Conservation (phyloP, 2,888 invertebrate species). For the Rhimphoctona megacephalus region DNA sequence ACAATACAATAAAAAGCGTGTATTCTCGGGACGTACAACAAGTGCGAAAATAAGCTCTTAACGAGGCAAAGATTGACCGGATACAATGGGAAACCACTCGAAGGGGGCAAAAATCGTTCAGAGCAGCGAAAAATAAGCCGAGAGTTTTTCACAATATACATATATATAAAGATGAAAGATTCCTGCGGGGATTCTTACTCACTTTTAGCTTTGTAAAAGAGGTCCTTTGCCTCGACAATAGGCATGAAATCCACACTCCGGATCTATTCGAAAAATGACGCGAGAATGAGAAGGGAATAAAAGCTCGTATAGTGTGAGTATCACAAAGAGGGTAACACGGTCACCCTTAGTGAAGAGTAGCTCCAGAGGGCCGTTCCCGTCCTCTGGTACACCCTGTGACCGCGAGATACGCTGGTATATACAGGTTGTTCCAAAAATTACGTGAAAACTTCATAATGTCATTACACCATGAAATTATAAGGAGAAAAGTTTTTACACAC, state of each 20-base stretch:
- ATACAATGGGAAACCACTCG: slow-evolving; percentile 79
- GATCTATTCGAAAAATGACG: slow-evolving; percentile 64
- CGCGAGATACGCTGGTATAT: background rate
- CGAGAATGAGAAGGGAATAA: slow-evolving; percentile 33
- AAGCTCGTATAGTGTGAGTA: background rate
- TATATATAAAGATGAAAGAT: slow-evolving; percentile 7
- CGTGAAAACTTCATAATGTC: no score
- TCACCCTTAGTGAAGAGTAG: background rate
- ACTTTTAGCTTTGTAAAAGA: slow-evolving; percentile 72
- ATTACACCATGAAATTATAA: background rate
- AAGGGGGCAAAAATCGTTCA: slow-evolving; percentile 64
- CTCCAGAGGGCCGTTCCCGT: no score
- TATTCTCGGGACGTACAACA: slow-evolving; percentile 73
- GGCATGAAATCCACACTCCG: slow-evolving; percentile 81
- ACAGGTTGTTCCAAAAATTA: background rate
- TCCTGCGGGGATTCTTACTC: slow-evolving; percentile 76
- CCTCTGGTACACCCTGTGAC: background rate
- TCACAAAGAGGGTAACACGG: slow-evolving; percentile 29
- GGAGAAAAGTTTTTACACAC: no score
- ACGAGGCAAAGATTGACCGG: slow-evolving; percentile 84
- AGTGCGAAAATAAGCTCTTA: slow-evolving; percentile 84
- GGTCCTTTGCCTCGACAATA: slow-evolving; percentile 79
- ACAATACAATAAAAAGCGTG: background rate
- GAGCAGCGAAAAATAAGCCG: slow-evolving; percentile 30
- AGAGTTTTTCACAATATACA: background rate